Base-by-base conservation (phyloP, 2,888 invertebrate species). In the Ophion obscuratus region DNA sequence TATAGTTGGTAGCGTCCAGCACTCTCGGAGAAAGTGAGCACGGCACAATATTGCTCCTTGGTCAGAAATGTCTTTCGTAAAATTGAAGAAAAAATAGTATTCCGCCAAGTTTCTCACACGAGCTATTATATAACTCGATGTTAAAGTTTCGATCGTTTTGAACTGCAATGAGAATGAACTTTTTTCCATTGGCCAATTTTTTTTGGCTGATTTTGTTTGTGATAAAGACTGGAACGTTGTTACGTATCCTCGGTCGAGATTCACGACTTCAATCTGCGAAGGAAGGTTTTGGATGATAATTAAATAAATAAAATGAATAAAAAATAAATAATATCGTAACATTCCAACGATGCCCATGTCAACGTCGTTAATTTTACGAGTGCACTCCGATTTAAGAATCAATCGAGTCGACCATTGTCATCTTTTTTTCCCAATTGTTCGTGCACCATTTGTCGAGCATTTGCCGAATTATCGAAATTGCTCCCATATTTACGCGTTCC, bases 11-110 rank as follows among this genome's bases (percentile, higher is more conserved):
- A 40, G 2, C 24, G 20, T 20, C 27, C 47, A 47, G 24, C 36
- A 14, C 24, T 14, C 61, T 74, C 17, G 14, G 44, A 74, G 62
- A 74, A 74, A 74, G 20, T 9, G 6, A 61, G 11, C 47, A 40
- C 31, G 1, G 40, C 6, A 27, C 36, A 62, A 44, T 44, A 10
- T 62, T 27, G 24, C 11, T 14, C 24, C 14, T 59, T 73, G 14
- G 47, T 14, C 47, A 47, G 11, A 11, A 14, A 47, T 47, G 9
- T 47, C 10, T 47, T 14, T 47, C 47, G 47, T 47, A 14, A 47
- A 47, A 47, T 70, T 47, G 7, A 47, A 47, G 17, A 47, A 1
- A 36, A 7, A 11, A 44, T n/a, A 47, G 2, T 47, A n/a, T 10
- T 31, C 2, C 17, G 27, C 5, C 1, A 14, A 2, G 7, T 4